Conservation (phyloP, 2,888 invertebrate genomes). For the Drosophila meridionalis region DNA sequence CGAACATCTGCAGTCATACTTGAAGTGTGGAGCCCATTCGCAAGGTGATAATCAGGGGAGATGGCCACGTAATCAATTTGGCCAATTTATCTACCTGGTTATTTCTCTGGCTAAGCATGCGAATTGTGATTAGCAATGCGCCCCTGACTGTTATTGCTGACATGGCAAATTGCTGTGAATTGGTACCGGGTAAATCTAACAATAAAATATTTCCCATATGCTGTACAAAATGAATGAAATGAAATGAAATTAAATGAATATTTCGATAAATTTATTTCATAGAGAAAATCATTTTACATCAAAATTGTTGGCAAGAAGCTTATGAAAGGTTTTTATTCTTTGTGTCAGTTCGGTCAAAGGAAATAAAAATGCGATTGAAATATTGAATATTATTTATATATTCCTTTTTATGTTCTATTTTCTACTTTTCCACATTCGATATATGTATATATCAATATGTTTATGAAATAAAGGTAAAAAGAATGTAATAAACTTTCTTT, state of each 20-base stretch:
- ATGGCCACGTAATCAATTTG: slow-evolving; percentile 63
- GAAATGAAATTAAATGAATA: neutral
- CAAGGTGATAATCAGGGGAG: slow-evolving; percentile 67
- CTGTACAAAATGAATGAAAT: neutral
- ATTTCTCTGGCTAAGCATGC: slow-evolving; percentile 49
- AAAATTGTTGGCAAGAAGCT: neutral
- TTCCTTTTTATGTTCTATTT: neutral
- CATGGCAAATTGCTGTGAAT: slow-evolving; percentile 20
- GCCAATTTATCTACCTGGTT: slow-evolving; percentile 53
- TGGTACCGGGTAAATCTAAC: neutral
- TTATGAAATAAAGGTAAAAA: neutral
- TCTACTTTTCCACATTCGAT: neutral
- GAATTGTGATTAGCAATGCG: slow-evolving; percentile 44
- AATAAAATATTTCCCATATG: neutral
- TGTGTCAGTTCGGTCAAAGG: neutral
- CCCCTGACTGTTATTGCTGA: slow-evolving; percentile 25
- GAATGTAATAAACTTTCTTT: neutral
- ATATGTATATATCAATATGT: neutral
- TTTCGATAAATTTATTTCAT: neutral
- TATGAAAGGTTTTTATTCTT: neutral
- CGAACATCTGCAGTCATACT: slow-evolving; percentile 42
- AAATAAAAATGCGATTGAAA: neutral
- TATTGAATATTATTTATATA: neutral
- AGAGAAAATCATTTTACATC: neutral
- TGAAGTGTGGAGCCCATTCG: slow-evolving; percentile 47